These are phyloP conservation scores for Antrozous pallidus DNA, from an alignment of 2,797 vertebrate species.

Conservation along the genomic window DNA sequence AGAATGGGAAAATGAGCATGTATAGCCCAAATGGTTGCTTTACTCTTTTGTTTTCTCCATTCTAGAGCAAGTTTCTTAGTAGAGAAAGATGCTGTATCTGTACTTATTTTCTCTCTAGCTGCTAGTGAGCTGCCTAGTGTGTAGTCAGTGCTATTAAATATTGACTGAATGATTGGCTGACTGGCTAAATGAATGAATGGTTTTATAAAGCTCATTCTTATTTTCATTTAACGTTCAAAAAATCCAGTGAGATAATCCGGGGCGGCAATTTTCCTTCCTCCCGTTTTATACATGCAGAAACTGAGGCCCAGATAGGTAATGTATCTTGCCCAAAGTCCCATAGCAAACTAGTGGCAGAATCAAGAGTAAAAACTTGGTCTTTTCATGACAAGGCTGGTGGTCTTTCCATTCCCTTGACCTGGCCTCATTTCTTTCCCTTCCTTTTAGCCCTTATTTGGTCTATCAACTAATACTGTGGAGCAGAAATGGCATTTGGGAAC, in stretches of 20 bases:
- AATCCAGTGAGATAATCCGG: background rate
- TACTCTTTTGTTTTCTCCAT: background rate
- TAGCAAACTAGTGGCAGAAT: background rate
- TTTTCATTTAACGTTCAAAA: background rate
- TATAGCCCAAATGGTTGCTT: background rate
- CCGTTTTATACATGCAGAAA: background rate
- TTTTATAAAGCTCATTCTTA: background rate
- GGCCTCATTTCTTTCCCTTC: background rate
- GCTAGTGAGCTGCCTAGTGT: background rate
- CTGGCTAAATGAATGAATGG: background rate
- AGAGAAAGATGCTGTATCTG: background rate
- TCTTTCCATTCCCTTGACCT: background rate
- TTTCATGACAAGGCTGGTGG: background rate
- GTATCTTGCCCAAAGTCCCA: background rate
- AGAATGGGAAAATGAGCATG: background rate
- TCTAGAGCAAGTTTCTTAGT: background rate
- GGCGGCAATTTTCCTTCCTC: background rate
- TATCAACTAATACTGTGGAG: background rate
- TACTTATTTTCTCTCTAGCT: background rate
- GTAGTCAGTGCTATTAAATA: background rate
- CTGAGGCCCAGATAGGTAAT: background rate
- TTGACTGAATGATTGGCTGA: background rate
- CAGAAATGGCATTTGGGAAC: conserved; percentile 20
- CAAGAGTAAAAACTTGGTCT: background rate
- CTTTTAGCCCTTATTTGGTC: background rate